A percentile compares a stretch with the other conserved stretches of the same genome.
These are phyloP conservation scores for Callimico goeldii DNA, from an alignment of 2,797 vertebrate genomes.

Conservation along the genomic window DNA sequence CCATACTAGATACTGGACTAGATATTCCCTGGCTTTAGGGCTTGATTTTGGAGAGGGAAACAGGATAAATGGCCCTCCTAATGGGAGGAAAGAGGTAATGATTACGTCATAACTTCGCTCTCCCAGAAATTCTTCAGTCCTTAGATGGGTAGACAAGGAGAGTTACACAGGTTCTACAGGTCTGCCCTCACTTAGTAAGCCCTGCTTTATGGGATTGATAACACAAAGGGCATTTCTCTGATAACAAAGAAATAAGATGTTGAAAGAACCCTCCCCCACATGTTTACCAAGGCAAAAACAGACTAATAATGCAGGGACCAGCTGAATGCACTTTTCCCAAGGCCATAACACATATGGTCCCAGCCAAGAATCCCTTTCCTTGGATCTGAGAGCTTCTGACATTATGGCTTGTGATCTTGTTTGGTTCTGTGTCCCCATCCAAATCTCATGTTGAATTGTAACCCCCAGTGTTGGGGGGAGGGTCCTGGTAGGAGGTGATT, in stretches of 20 bases:
- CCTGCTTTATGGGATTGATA: neutral
- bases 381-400: neutral
- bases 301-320: neutral
- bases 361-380: neutral
- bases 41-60: neutral
- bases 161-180: neutral
- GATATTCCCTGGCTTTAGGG: neutral
- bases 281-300: conserved; percentile 23
- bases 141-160: neutral
- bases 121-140: neutral
- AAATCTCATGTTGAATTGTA: neutral
- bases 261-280: neutral
- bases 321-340: neutral
- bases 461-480: neutral
- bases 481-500: neutral
- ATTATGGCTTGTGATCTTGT: neutral
- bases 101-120: neutral
- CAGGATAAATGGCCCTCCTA: neutral
- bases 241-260: neutral
- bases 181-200: neutral
- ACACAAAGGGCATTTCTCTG: neutral
- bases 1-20: neutral
- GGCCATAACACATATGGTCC: neutral
- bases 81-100: neutral
- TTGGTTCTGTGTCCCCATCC: neutral